Conservation (phyloP, 2,113 vertebrate species). For the Ancistrus triradiatus region DNA sequence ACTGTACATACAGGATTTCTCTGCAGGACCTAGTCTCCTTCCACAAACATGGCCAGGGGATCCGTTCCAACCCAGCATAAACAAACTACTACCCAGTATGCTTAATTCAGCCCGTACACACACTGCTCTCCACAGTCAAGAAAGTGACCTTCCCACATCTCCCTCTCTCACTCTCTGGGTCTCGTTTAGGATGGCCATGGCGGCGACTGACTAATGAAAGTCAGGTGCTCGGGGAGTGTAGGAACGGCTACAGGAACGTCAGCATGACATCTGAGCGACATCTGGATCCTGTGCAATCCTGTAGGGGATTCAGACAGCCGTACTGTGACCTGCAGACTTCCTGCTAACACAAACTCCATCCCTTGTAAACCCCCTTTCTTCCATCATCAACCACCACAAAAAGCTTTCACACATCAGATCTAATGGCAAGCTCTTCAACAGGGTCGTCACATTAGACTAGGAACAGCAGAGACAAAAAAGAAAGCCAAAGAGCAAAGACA, state of each 20-base stretch:
- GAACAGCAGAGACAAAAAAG: neutral
- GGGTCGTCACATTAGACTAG: neutral
- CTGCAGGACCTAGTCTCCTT: constrained; percentile 18
- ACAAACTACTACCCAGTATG: constrained; percentile 24
- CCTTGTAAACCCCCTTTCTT: neutral
- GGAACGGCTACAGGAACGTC: constrained; percentile 13
- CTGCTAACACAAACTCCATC: neutral
- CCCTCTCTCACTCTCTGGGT: constrained; percentile 22
- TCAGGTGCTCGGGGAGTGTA: constrained; percentile 22
- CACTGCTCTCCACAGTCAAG: constrained; percentile 49
- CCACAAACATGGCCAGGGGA: constrained; percentile 39
- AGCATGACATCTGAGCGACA: constrained; percentile 14
- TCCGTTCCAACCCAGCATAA: constrained; percentile 34
- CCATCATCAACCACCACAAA: too few relatives aligned
- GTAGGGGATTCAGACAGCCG: neutral
- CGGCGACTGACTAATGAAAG: constrained; percentile 25
- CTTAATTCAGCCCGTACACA: constrained; percentile 42
- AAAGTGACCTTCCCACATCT: constrained; percentile 18
- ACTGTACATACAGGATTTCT: constrained; percentile 9
- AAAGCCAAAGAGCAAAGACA: neutral
- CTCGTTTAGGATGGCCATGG: constrained; percentile 10
- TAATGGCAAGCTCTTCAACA: too few relatives aligned
- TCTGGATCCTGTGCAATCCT: constrained; percentile 24
- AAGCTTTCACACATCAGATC: too few relatives aligned
- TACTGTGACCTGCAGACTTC: constrained; percentile 6